Conservation (phyloP, 2,888 invertebrate species). For the Tanytarsus gracilentus region DNA sequence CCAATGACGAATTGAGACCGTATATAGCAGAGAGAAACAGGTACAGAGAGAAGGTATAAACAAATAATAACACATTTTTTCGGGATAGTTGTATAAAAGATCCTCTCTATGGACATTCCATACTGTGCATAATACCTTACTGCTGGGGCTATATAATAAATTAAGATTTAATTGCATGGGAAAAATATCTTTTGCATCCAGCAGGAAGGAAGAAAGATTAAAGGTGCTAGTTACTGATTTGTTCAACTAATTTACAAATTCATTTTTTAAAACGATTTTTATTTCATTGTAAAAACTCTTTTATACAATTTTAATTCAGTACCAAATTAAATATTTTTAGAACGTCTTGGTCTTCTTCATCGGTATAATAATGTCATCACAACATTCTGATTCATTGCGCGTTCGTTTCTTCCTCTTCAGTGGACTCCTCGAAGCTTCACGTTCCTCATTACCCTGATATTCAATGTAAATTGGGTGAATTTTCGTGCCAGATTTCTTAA, state of each 20-base stretch:
- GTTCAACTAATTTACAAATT: too few relatives aligned
- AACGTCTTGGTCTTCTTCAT: neutral
- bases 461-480: slow-evolving; percentile 45
- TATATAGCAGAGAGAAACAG: neutral
- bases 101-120: too few relatives aligned
- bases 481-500: slow-evolving; percentile 48
- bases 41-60: too few relatives aligned
- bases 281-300: too few relatives aligned
- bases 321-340: neutral
- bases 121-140: slow-evolving; percentile 8
- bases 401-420: neutral
- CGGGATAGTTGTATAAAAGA: neutral
- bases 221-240: too few relatives aligned
- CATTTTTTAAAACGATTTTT: too few relatives aligned
- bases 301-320: too few relatives aligned
- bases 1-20: slow-evolving; percentile 2
- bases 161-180: slow-evolving; percentile 12
- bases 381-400: slow-evolving; percentile 12
- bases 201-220: neutral
- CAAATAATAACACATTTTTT: slow-evolving; percentile 12
- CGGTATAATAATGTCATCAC: neutral
- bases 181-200: neutral
- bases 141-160: slow-evolving; percentile 5
- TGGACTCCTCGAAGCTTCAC: neutral
- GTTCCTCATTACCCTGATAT: slow-evolving; percentile 37